phyloP scores from a whole-genome alignment of 64 coral and sea anemone species.

The Catalaphyllia jardinei region DNA sequence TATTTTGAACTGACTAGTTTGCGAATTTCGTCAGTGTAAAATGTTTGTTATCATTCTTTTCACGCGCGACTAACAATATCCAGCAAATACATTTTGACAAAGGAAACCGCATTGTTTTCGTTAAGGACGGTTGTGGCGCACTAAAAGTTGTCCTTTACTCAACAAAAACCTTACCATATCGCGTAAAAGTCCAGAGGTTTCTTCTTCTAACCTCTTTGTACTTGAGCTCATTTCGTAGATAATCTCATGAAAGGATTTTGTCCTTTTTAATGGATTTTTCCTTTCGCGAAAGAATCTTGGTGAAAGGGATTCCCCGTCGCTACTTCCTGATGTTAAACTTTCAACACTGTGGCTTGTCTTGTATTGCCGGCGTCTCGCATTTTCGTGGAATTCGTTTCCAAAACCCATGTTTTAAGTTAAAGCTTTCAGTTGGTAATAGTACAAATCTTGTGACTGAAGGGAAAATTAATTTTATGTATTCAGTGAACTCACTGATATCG shows the following conservation, averaged over 20 bases:
- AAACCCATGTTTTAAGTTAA: constrained; percentile 5
- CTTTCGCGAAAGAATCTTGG: background rate
- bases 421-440: no score
- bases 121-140: background rate
- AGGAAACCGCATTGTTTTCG: background rate
- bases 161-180: constrained; percentile 27
- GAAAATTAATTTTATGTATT: background rate
- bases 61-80: background rate
- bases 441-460: no score
- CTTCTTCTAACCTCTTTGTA: constrained; percentile 33
- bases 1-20: no score
- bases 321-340: constrained; percentile 32
- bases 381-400: background rate
- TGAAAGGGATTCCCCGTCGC: constrained; percentile 1
- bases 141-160: background rate
- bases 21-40: no score
- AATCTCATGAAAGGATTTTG: constrained; percentile 17
- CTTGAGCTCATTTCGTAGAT: constrained; percentile 23
- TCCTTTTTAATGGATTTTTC: background rate
- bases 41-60: background rate
- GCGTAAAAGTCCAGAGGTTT: constrained; percentile 23
- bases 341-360: constrained; percentile 16
- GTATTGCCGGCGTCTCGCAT: background rate
- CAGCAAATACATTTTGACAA: background rate
- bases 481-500: background rate